Base-by-base conservation (phyloP, 2,888 invertebrate genomes). In the Diadegma fenestrale region DNA sequence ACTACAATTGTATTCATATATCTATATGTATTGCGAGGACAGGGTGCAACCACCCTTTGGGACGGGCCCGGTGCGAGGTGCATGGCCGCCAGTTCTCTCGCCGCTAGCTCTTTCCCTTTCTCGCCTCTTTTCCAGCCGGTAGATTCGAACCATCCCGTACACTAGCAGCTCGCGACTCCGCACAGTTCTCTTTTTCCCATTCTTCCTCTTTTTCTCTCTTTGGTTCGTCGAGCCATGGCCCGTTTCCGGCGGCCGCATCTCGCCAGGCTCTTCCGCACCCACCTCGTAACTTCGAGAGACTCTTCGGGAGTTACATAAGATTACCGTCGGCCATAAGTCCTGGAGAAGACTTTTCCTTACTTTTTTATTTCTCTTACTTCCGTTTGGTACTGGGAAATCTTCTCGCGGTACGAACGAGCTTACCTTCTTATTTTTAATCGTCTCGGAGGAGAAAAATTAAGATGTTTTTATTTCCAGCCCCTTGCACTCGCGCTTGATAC, bases 271-370 rank as follows among this genome's bases (percentile, higher is more conserved):
- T 75, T 76, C 82, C 82, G 76, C 75, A 75, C 79, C 84, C 72
- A 78, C 68, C 82, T 79, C 82, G 87, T 85, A 86, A 87, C 87
- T 88, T 88, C 84, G 86, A 80, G 88, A 86, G 68, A 86, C 85
- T 79, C 78, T 79, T 54, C 41, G 54, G 43, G 66, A 71, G 82
- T 85, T 85, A 85, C 79, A 82, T 82, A 72, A 85, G 85, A 85
- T 79, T 82, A 85, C 82, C 63, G 69, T 78, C 85, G 78, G 69
- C 85, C 78, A 82, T 85, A 85, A 85, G 85, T 85, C 78, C 82
- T 75, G 64, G 43, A 12, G 58, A 45, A 63, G 73, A 85, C 77
- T 77, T 72, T 84, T 76, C 58, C 72, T 12, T 30, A 14, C 41
- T 45, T 63, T 14, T 73, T 51, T 80, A 54, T 63, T 14, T 45